Base-by-base conservation (phyloP, 2,888 invertebrate genomes). In the Himalopsyche anomala region DNA sequence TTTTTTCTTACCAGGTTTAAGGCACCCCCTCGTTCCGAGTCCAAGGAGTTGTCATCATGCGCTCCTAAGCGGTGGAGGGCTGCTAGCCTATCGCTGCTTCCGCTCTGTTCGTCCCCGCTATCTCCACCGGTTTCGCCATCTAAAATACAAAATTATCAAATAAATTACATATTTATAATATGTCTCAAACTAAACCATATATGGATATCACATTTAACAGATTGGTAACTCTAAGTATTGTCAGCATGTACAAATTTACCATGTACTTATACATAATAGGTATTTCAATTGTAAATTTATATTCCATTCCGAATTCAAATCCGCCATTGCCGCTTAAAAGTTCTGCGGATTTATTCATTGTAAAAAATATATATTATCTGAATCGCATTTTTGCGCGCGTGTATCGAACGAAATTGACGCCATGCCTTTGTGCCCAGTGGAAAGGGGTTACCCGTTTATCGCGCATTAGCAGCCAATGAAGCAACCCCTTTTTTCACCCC, bases 51-150 rank as follows among this genome's bases (percentile, higher is more conserved):
- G 88, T 93, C 94, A 89, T 94, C 94, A 88, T 94, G 91, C 83
- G 90, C 91, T 38, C 91, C 91, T 40, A 88, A 83, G 54, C 87
- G 80, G 88, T 94, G 94, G 87, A 92, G 91, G 83, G 92, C 93
- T 88, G 92, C 92, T 19, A 92, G 91, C 87, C 93, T 92, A 88
- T 94, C 94, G 90, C 95, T 95, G 88, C 92, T 92, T 89, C 93
- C 92, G 90, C 95, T 95, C 89, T 94, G 92, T 86, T 95, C 95
- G 81, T 94, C 94, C 89, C 94, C 95, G 89, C 94, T 92, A 89
- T 95, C 95, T 51, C 94, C 94, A 89, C 94, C 94, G 87, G 93
- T 93, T 88, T 94, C 94, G 88, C 93, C 93, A 92, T 94, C 95
- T 95, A 91, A 0, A 93, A 93, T 36, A 86, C 6, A 88, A 51